Base-by-base conservation (phyloP, 2,888 invertebrate genomes). In the Scrobipalpa atriplicella region DNA sequence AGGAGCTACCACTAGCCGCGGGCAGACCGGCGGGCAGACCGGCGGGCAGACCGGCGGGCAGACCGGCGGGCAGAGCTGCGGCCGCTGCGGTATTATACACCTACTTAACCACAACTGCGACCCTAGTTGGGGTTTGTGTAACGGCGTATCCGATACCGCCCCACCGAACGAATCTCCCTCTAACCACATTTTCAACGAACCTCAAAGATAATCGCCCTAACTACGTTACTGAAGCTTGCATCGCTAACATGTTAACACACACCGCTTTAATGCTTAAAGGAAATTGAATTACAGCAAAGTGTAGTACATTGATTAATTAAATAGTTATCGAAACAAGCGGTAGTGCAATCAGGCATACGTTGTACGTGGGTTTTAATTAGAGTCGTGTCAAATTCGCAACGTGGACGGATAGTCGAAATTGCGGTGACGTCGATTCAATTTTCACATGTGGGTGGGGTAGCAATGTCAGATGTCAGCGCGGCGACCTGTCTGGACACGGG, bases 101-200 rank as follows among this genome's bases (percentile, higher is more conserved):
- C 61, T 61, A 61, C 61, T 61, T 61, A 61, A 41, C 41, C 41
- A 41, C 61, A 39, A 60, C 39, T 39, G 41, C 39, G 61, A 41
- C 61, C 19, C 61, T 29, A 58, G 58, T 38, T 58, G 38, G 16
- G 61, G 61, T 39, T 41, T 18, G 61, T 39, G 1, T 16, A 41
- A 61, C 61, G 19, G 41, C 41, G 61, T 13, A 61, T 41, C 61
- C 41, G 19, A 61, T 61, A 61, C 41, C 19, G 10, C 18, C 21
- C 19, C 52, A 7, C n/a, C 52, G 1, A n/a, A 38, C 58, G n/a
- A 36, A 38, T 11, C n/a, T 58, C 58, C 38, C 58, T n/a, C 58
- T n/a, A 29, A 38, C 58, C 58, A 58, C 58, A 38, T 38, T 58
- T 38, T 38, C 13, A 58, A 13, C 10, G 9, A 58, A 36, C 2